Evolutionary conservation across 2,797 vertebrate genomes (phyloP), one percentile per base, ranked within the genome.

Genomic region (Falco berigora): DNA sequence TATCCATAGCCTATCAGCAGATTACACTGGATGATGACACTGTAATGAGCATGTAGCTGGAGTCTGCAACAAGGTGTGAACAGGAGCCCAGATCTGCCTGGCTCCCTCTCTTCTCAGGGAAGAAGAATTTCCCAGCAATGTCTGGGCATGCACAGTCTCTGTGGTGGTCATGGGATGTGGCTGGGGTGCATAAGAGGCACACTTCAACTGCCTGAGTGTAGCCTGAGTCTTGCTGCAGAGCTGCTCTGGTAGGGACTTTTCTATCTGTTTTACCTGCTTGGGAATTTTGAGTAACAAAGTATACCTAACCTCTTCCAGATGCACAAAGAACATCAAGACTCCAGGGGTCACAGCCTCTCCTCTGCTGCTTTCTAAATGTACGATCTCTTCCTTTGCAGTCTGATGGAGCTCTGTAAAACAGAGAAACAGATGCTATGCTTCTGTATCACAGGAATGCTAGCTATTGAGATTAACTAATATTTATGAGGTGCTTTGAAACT

Each of bases 21-120:
- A 8, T 71, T 55, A 58, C 25, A 6, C 34, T 46, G 38, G 36
- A 63, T 18, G n/a, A 20, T 17, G 14, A 49, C 23, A 25, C n/a
- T 63, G 23, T 3, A 28, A 42, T 10, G 12, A 32, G 23, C n/a
- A 30, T 1, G 0, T 10, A 52, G 49, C 25, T 64, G 16, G 50
- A 47, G 6, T 8, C 18, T 14, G 14, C 49, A 71, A 53, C 27
- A 55, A 28, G 4, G 4, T 38, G 25, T 36, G 72, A 44, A 83
- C 9, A 38, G 46, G 46, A 82, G 38, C 49, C 34, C 49, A 61
- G n/a, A 49, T 32, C 28, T 44, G 11, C 61, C 61, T 58, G 56
- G 11, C n/a, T 93, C 46, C 42, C 71, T 28, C 52, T 47, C 38
- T 63, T 47, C 72, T 52, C 4, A 5, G 61, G 14, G 40, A 81